Evolutionary conservation across 2,888 invertebrate genomes (phyloP), one percentile per base, ranked within the genome.

Genomic region (Caenorhabditis uteleia): DNA sequence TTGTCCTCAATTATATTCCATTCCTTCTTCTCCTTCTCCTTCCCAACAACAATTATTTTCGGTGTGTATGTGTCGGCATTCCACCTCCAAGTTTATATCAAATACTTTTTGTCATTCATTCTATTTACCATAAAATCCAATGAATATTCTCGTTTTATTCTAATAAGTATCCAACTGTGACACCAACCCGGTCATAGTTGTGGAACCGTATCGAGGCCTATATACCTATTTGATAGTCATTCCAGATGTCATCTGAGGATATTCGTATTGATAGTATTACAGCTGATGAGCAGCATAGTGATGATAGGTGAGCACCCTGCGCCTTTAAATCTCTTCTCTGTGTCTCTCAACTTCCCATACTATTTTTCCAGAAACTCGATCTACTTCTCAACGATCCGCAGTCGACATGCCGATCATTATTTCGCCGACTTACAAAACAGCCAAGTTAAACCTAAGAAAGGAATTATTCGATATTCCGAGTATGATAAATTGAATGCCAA

Each of bases 361-460:
- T n/a, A n/a, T n/a, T n/a, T 44, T 20, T 40, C 36, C 49, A 60
- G 61, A 47, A 56, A 56, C 33, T 64, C 64, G 27, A 57, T 64
- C 4, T 64, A 57, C 44, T 64, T 64, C 12, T 64, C 64, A 4
- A 64, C 64, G 10, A 57, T 64, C 36, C 26, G 57, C 45, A 57
- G 57, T 8, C 50, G 57, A 36, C 64, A 64, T 14, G 57, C 57
- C 21, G 64, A 64, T n/a, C 43, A 53, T 29, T 64, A 57, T 34
- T 53, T 64, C 33, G 26, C 48, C 8, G 56, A 48, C 23, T 36
- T 54, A 36, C 42, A 45, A 38, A 40, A 46, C 26, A 40, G 39
- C 16, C 53, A 48, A 4, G 44, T 54, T 29, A 56, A 51, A 10
- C 36, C 31, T n/a, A 62, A 62, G 44, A 62, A 62, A 43, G 40